Conservation (phyloP, 1,140 invertebrate species). For the Octopus sinensis region DNA sequence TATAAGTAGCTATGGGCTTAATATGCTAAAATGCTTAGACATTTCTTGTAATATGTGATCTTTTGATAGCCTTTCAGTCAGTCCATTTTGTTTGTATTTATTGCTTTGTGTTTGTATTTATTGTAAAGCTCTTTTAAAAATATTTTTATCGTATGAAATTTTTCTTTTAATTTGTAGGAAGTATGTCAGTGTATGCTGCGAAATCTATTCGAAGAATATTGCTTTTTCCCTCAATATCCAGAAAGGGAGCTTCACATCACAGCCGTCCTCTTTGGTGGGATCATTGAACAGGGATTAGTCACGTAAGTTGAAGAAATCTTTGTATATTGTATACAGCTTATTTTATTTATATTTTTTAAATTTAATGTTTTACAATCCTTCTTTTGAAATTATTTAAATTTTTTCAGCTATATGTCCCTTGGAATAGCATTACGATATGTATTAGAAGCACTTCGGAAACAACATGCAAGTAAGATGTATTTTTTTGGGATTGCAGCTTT, state of each 20-base stretch:
- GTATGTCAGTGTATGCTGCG: conserved; percentile 97
- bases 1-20: too few relatives aligned
- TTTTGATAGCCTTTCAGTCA: too few relatives aligned
- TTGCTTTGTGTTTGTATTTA: too few relatives aligned
- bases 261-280: conserved; percentile 95
- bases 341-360: not conserved
- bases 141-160: too few relatives aligned
- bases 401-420: conserved; percentile 73
- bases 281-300: conserved; percentile 94
- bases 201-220: conserved; percentile 97
- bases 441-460: conserved; percentile 86
- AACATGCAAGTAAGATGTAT: conserved; percentile 86
- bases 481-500: conserved; percentile 94
- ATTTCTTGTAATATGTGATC: too few relatives aligned
- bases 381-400: conserved; percentile 5
- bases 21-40: too few relatives aligned
- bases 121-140: too few relatives aligned
- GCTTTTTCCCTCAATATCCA: conserved; percentile 97
- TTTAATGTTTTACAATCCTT: not conserved
- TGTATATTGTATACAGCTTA: not conserved
- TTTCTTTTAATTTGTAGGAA: conserved; percentile 57
- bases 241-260: conserved; percentile 96
- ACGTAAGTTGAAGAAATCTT: conserved; percentile 60
- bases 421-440: conserved; percentile 88
- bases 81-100: too few relatives aligned